Evolutionary conservation across 2,797 vertebrate species (phyloP), one percentile per base, ranked within the genome.

Genomic region (Myiotriccus ornatus): DNA sequence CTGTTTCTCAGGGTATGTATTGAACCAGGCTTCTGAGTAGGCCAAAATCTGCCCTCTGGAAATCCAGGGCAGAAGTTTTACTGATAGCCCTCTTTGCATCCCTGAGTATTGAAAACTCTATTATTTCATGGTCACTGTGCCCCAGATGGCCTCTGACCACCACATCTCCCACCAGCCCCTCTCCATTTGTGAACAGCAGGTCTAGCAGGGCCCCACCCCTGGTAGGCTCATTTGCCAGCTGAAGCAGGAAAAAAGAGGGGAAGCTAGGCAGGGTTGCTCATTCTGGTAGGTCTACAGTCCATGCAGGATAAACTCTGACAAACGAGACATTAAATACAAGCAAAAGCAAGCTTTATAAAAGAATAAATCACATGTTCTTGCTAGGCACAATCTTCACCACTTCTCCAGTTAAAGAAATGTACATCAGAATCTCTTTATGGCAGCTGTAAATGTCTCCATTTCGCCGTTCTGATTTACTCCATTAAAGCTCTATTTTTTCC

Each of bases 371-470:
- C 4, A 71, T n/a, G 35, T 50, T 87, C 59, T 84, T 77, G 5
- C 25, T 84, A 41, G n/a, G n/a, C n/a, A n/a, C 44, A 74, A 35
- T 18, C 18, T 16, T 37, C 24, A 82, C 24, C 0, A 0, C 23
- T 88, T 70, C 30, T 86, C 23, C 62, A 62, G 0, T 59, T 70
- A 73, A 68, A 87, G 28, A 30, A 57, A 80, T 3, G 10, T 49
- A 39, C 23, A 53, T 34, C 64, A 70, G 46, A 82, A 84, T 69
- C 35, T 84, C 50, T 64, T 44, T 86, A 34, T 10, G 50, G 60
- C 41, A 91, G 47, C 78, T 67, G 11, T 44, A 73, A 73, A 57
- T 41, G 25, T 24, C 59, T 82, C 22, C 10, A 20, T 84, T 63
- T 70, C 47, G 55, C 34, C 71, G 14, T 57, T 84, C 50, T 18